Conservation (phyloP, 2,113 vertebrate genomes). For the Grammomys surdaster region DNA sequence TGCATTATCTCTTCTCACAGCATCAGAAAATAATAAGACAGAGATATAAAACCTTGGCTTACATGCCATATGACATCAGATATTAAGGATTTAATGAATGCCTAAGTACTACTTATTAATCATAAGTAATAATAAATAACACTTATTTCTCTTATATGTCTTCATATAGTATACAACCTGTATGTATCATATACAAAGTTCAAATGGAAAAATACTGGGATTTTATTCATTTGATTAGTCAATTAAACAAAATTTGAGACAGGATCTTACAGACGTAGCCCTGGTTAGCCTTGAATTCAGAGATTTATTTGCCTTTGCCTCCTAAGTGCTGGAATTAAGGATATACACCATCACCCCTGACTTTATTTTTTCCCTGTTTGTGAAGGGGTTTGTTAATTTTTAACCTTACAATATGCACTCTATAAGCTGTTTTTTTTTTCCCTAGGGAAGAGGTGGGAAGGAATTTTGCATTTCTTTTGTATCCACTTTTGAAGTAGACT, state of each 20-base stretch:
- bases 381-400: neutral
- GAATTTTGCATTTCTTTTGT: conserved; percentile 57
- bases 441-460: neutral
- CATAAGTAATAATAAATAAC: neutral
- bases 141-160: neutral
- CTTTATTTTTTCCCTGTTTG: neutral
- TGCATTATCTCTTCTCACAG: neutral
- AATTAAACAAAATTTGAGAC: neutral
- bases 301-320: neutral
- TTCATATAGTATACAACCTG: neutral
- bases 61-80: neutral
- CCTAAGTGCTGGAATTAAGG: neutral
- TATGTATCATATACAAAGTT: conserved; percentile 22
- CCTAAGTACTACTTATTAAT: neutral
- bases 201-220: neutral
- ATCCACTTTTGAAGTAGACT: conserved; percentile 48
- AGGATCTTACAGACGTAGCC: neutral
- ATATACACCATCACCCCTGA: neutral
- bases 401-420: neutral
- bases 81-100: neutral
- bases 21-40: neutral
- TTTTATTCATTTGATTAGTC: neutral
- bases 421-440: conserved; percentile 58
- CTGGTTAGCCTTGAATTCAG: neutral
- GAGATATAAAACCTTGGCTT: neutral